Percentiles rank a stretch among this genome's conserved stretches.
phyloP scores from a whole-genome alignment of 2,888 invertebrate genomes.

The Onchidella celtica region DNA sequence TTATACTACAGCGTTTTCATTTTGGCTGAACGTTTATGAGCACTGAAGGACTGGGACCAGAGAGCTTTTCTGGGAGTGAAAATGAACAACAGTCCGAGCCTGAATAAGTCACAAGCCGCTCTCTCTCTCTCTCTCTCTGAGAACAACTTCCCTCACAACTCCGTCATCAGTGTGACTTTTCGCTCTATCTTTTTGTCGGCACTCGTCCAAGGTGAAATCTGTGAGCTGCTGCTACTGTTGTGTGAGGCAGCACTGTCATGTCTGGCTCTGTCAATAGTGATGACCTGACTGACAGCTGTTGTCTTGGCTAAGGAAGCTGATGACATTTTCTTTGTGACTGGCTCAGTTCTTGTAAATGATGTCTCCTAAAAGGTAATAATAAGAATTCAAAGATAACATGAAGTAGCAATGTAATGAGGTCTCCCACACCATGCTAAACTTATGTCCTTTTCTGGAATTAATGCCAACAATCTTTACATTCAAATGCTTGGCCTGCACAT shows the following conservation, averaged over 20 bases:
- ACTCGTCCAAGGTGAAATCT: constrained; percentile 23
- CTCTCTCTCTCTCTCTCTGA: no score
- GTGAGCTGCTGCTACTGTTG: constrained; percentile 59
- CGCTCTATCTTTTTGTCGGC: constrained; percentile 63
- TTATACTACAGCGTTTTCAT: no score
- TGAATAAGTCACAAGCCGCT: no score
- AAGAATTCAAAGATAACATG: constrained; percentile 18
- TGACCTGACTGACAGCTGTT: constrained; percentile 52
- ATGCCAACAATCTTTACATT: no score
- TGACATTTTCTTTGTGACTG: constrained; percentile 64
- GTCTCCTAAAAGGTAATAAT: constrained; percentile 67
- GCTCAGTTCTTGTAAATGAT: constrained; percentile 65
- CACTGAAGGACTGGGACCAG: no score
- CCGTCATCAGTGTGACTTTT: constrained; percentile 69
- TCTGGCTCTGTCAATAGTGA: constrained; percentile 52
- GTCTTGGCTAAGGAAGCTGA: constrained; percentile 53
- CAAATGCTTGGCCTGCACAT: no score
- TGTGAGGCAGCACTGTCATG: constrained; percentile 59
- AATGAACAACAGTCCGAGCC: no score
- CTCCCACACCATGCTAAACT: not conserved
- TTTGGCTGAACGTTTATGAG: no score
- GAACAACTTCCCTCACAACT: constrained; percentile 68
- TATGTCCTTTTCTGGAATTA: no score
- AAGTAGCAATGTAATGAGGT: not conserved
- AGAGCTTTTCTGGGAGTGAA: no score